These are phyloP conservation scores for Lordiphosa andalusiaca DNA, from an alignment of 2,888 invertebrate genomes.

Conservation along the genomic window DNA sequence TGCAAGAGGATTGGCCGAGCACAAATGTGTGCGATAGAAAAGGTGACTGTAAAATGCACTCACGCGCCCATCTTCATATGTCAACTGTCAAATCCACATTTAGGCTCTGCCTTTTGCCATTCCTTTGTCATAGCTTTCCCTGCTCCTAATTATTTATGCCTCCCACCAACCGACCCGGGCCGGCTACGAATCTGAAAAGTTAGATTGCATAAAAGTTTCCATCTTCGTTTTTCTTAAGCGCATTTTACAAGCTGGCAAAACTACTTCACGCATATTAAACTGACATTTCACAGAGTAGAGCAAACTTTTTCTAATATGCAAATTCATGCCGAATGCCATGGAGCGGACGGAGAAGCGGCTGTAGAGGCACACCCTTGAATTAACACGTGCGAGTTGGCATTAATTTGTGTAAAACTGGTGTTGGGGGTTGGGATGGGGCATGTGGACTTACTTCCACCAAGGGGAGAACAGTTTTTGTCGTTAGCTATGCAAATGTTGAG, in stretches of 20 bases:
- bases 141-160: slow-evolving; percentile 65
- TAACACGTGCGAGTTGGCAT: slow-evolving; percentile 72
- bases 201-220: slow-evolving; percentile 56
- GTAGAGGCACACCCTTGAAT: slow-evolving; percentile 63
- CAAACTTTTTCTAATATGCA: slow-evolving; percentile 73
- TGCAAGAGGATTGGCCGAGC: slow-evolving; percentile 4
- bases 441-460: not conserved
- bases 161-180: slow-evolving; percentile 41
- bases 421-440: slow-evolving; percentile 18
- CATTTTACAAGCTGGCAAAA: slow-evolving; percentile 51
- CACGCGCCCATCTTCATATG: too few relatives aligned
- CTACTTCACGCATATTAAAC: slow-evolving; percentile 75
- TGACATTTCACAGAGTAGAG: slow-evolving; percentile 67
- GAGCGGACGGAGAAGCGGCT: slow-evolving; percentile 47
- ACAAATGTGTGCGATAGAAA: too few relatives aligned
- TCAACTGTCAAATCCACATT: too few relatives aligned
- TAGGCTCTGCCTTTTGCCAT: too few relatives aligned
- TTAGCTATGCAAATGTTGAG: slow-evolving; percentile 66
- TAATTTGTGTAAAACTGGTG: slow-evolving; percentile 58
- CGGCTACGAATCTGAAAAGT: slow-evolving; percentile 33
- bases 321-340: slow-evolving; percentile 62
- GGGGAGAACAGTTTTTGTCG: slow-evolving; percentile 60
- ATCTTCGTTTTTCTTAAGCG: slow-evolving; percentile 59
- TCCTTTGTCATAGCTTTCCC: slow-evolving; percentile 22
- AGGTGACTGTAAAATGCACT: not conserved